A percentile compares a stretch with the other conserved stretches of the same genome.
These are phyloP conservation scores for Bombycilla garrulus DNA, from an alignment of 2,113 vertebrate species.

Conservation along the genomic window DNA sequence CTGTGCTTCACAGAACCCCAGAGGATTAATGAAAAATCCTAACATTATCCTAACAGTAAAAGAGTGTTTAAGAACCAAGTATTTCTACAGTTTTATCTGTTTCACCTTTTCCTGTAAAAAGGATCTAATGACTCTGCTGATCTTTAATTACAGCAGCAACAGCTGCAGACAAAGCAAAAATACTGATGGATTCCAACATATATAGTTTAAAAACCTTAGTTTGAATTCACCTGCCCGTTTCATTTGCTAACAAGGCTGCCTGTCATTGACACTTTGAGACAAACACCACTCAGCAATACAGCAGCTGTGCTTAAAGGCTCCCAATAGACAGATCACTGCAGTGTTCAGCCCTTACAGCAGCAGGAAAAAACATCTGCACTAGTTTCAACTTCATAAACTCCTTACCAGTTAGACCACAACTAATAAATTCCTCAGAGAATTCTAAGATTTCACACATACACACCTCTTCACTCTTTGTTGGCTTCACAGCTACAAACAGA, in stretches of 20 bases:
- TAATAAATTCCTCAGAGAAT: neutral
- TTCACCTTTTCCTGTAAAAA: neutral
- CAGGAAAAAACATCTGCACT: neutral
- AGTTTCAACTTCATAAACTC: neutral
- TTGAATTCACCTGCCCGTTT: neutral
- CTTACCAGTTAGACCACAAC: neutral
- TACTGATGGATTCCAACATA: neutral
- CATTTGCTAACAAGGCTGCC: neutral
- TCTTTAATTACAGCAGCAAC: neutral
- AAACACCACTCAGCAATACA: neutral
- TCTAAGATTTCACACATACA: neutral
- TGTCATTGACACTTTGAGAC: neutral
- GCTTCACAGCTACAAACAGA: neutral
- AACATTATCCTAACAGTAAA: neutral
- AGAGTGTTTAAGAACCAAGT: neutral
- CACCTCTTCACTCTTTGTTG: neutral
- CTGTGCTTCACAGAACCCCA: neutral
- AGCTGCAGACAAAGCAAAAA: neutral
- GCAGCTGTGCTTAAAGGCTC: neutral
- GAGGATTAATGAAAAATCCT: neutral
- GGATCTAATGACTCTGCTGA: neutral
- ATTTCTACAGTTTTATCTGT: neutral
- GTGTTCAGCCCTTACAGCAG: neutral
- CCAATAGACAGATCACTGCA: neutral
- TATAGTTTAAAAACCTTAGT: fast-evolving